Evolutionary conservation across 37 sponge, comb jelly and placozoan genomes (phyloP).

Genomic region (Spongia lamella): DNA sequence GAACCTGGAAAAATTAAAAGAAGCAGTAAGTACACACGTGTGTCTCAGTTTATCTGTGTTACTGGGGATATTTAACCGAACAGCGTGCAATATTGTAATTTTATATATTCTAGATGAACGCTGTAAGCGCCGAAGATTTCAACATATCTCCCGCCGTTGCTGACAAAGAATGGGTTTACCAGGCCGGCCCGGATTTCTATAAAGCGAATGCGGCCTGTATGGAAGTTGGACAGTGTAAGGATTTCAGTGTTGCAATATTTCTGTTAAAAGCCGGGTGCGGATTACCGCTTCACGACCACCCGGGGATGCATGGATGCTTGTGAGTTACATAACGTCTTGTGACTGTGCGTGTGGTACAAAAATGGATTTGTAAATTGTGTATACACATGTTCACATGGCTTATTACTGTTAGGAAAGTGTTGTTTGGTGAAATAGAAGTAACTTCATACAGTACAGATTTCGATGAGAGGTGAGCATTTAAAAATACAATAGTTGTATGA

Average conservation of each 20-base stretch:
- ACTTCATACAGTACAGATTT: background rate
- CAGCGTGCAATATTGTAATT: background rate
- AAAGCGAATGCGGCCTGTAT: conserved; percentile 60
- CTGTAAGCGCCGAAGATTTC: conserved; percentile 55
- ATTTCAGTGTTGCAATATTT: conserved; percentile 65
- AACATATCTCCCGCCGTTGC: conserved; percentile 25
- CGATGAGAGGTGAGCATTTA: no score
- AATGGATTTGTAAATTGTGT: no score
- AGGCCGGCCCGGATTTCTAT: conserved; percentile 6
- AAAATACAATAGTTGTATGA: no score
- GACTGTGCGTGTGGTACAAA: no score
- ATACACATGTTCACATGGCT: no score
- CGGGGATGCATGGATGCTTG: conserved; percentile 78
- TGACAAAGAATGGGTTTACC: conserved; percentile 58
- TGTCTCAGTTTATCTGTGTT: background rate
- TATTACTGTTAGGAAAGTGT: no score
- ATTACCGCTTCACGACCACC: conserved; percentile 79
- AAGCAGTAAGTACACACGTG: conserved; percentile 16
- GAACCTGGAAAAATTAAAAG: conserved; percentile 33
- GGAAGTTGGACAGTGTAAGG: conserved; percentile 53
- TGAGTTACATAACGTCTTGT: no score
- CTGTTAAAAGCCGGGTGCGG: conserved; percentile 48
- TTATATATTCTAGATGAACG: conserved; percentile 18
- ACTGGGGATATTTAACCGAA: background rate
- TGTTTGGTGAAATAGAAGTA: background rate